phyloP scores from a whole-genome alignment of 2,113 vertebrate genomes.

The Lophotis ruficrista region DNA sequence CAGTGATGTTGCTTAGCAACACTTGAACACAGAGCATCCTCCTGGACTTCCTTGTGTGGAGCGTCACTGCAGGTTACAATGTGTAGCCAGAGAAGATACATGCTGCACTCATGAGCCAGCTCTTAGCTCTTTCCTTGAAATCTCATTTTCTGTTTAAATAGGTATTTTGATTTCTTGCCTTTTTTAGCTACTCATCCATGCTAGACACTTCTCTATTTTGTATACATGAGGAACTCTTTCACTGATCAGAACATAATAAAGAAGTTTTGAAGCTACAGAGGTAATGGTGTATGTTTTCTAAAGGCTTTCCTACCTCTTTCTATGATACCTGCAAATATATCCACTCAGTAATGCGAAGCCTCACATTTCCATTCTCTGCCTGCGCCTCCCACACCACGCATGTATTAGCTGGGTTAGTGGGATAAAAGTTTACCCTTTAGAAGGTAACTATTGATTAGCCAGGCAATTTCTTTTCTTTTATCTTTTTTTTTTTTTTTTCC shows the following conservation, averaged over 20 bases:
- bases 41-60: constrained; percentile 34
- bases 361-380: background rate
- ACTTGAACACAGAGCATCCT: constrained; percentile 43
- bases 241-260: background rate
- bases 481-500: too few relatives aligned
- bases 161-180: background rate
- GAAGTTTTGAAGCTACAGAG: background rate
- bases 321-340: background rate
- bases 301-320: background rate
- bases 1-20: constrained; percentile 76
- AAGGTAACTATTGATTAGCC: background rate
- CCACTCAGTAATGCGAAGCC: background rate
- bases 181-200: background rate
- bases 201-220: background rate
- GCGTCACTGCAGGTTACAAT: constrained; percentile 40
- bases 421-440: background rate
- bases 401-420: background rate
- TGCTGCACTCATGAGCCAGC: background rate
- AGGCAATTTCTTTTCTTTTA: background rate
- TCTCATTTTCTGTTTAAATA: background rate
- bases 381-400: background rate
- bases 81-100: background rate
- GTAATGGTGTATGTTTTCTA: background rate
- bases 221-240: background rate
- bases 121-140: background rate